These are phyloP conservation scores for Eulemur macaco DNA, from an alignment of 2,113 vertebrate genomes.

Conservation along the genomic window DNA sequence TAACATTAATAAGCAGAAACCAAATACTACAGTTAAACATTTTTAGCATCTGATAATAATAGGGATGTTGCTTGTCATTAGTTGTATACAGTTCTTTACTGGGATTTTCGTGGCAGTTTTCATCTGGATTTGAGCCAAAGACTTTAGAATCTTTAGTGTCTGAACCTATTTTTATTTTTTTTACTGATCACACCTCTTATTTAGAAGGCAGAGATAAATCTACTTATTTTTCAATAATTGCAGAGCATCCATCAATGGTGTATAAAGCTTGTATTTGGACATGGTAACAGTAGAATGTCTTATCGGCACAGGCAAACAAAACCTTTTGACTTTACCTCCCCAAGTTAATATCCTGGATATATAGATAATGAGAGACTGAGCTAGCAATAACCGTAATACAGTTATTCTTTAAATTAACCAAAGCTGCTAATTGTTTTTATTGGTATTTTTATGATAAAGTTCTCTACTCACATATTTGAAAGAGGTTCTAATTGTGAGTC, in stretches of 20 bases:
- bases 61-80: not conserved
- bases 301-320: not conserved
- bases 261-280: not conserved
- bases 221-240: constrained; percentile 5
- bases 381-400: not conserved
- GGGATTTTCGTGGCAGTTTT: not conserved
- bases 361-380: not conserved
- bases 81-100: not conserved
- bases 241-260: not conserved
- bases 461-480: constrained; percentile 9
- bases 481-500: not conserved
- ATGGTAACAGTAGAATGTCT: not conserved
- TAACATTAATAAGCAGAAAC: constrained; percentile 12
- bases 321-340: not conserved
- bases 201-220: not conserved
- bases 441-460: constrained; percentile 16
- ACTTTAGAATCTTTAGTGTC: not conserved
- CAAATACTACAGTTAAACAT: not conserved
- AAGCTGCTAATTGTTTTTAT: not conserved
- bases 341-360: not conserved
- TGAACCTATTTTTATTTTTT: constrained; percentile 32
- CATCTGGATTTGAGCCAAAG: not conserved
- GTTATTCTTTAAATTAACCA: not conserved
- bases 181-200: not conserved
- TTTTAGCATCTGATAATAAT: not conserved